These are phyloP conservation scores for Drosophila lacicola DNA, from an alignment of 2,888 invertebrate species.

Conservation along the genomic window DNA sequence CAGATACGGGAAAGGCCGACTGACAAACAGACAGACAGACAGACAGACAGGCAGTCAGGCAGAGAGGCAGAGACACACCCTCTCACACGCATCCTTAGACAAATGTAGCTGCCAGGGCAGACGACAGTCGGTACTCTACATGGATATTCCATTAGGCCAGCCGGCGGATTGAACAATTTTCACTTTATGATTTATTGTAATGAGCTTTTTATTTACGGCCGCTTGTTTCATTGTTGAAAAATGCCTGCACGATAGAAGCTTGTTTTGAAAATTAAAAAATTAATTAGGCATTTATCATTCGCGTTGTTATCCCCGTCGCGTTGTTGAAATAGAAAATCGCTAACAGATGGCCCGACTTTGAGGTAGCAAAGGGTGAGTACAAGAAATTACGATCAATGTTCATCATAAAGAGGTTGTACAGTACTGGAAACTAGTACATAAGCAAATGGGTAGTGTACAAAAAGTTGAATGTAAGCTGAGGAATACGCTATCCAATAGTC, in stretches of 20 bases:
- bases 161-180: constrained; percentile 74
- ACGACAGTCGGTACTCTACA: constrained; percentile 45
- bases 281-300: constrained; percentile 79
- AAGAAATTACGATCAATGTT: not conserved
- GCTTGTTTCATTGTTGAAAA: constrained; percentile 31
- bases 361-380: not conserved
- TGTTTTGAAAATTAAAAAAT: constrained; percentile 75
- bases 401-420: not conserved
- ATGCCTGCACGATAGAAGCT: constrained; percentile 36
- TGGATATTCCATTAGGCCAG: constrained; percentile 72
- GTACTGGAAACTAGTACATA: not conserved
- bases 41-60: not conserved
- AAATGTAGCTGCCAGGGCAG: constrained; percentile 51
- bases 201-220: constrained; percentile 77
- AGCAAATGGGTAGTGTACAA: not conserved
- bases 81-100: constrained; percentile 65
- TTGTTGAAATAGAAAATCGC: constrained; percentile 26
- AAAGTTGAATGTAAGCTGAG: not conserved
- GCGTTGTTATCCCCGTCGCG: not conserved
- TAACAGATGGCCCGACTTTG: constrained; percentile 41
- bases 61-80: constrained; percentile 30
- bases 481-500: not conserved
- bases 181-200: constrained; percentile 78
- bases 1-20: constrained; percentile 43
- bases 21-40: constrained; percentile 11